phyloP scores from a whole-genome alignment of 2,797 vertebrate species.

The Coccyzus lansbergi region DNA sequence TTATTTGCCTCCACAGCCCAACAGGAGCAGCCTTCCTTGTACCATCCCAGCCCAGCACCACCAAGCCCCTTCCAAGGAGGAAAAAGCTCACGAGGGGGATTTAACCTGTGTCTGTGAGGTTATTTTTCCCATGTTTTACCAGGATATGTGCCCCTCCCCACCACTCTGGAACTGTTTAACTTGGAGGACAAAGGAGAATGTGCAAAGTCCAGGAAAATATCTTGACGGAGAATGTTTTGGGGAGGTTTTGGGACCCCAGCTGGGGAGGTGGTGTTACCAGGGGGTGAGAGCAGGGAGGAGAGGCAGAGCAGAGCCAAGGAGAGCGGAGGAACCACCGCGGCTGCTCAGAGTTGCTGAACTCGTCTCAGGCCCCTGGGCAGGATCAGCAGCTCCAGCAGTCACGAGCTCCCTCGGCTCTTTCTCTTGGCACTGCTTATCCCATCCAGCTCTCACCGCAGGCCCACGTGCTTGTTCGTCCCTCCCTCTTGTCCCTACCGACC shows the following conservation, averaged over 20 bases:
- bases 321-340: background rate
- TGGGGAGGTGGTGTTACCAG: background rate
- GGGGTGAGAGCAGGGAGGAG: too few relatives aligned
- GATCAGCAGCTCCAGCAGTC: conserved; percentile 11
- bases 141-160: background rate
- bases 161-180: conserved; percentile 43
- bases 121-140: background rate
- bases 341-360: conserved; percentile 2
- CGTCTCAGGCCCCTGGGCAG: conserved; percentile 18
- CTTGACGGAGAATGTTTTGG: background rate
- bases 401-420: conserved; percentile 11
- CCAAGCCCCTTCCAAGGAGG: background rate
- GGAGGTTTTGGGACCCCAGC: background rate
- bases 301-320: background rate
- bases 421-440: conserved; percentile 29
- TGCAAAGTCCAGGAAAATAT: background rate
- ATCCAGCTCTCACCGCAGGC: background rate
- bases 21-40: background rate
- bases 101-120: background rate
- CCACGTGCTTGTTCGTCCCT: conserved; percentile 11
- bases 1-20: background rate
- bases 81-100: background rate
- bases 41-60: background rate
- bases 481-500: background rate
- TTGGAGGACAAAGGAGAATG: conserved; percentile 6